Evolutionary conservation across 1,140 invertebrate genomes (phyloP), one percentile per base, ranked within the genome.

Genomic region (Pinna nobilis): DNA sequence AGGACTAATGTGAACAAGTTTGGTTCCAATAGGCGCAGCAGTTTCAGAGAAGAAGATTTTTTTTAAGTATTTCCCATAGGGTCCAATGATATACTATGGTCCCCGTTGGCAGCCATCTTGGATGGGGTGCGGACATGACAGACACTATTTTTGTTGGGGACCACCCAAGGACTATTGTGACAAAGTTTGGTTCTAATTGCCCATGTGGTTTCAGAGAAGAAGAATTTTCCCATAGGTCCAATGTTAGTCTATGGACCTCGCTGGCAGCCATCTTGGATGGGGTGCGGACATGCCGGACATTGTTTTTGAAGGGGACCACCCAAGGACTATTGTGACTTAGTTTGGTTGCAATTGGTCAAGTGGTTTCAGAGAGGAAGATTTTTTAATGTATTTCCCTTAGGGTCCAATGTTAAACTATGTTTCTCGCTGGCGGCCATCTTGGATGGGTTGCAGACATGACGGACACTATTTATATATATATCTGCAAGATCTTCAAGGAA

Each of bases 211-310:
- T 32, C 53, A 57, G 23, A 30, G 23, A 30, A 28, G 28, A 32
- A 57, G 18, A 23, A 15, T 57, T 57, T 57, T 57, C 30, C 15
- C 53, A 30, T 6, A 57, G 23, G 23, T 18, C 5, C 53, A 20
- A 30, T 7, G 25, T 20, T 57, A 57, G 4, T 7, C 32, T 57
- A 28, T 3, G 18, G 15, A 28, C 3, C n/a, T n/a, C n/a, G n/a
- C n/a, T 57, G 30, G 53, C 53, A 28, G 53, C 32, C 53, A 57
- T 57, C 23, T 57, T 57, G 53, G 53, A 57, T 57, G 30, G 18
- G 13, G 18, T 18, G 13, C 30, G 25, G 30, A 33, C 25, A n/a
- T 33, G 25, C 53, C 32, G 53, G 39, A 33, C 30, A 23, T 28
- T 15, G 13, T 23, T 57, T 30, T 57, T 28, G 39, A 57, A 30